Evolutionary conservation across 2,888 invertebrate species (phyloP), one percentile per base, ranked within the genome.

Genomic region (Drosophila demipolita): DNA sequence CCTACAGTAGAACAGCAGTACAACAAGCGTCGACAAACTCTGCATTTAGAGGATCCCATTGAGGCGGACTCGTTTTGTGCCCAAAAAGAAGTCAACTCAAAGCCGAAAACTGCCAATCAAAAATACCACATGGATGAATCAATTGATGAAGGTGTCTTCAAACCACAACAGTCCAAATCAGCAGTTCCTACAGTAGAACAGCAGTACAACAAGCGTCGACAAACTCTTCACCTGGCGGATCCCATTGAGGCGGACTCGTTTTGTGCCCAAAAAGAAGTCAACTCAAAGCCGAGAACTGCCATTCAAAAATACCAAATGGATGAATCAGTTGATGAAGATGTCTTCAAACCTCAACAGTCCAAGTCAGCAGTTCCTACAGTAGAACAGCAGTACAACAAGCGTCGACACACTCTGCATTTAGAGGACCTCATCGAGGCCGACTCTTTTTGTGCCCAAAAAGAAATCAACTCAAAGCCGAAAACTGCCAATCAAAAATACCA

Each of bases 201-300:
- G 15, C 32, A 29, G 15, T 26, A 1, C 5, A 45, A 12, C 26
- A 73, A 50, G 12, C 36, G 29, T 1, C 26, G 66, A 40, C 45
- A 58, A 33, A 66, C 66, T 1, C 9, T 66, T 20, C 48, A 63
- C 7, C 15, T 45, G 32, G 35, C 42, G 33, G 42, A 62, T 15
- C 50, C 58, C 35, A 69, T 68, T 9, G 62, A 40, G 15, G 69
- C 62, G 26, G 71, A 71, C n/a, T 50, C 57, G 1, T n/a, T 64
- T 12, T 49, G 54, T 17, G n/a, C 36, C 9, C 53, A 36, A 23
- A 1, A 9, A 23, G 23, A 53, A 1, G 1, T 20, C 8, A 6
- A 5, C 1, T 8, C 3, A 11, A 23, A 12, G n/a, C 7, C 50
- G 55, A 33, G 5, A 26, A 26, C 26, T 5, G 4, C 26, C 26